Evolutionary conservation across 2,797 vertebrate genomes (phyloP), one percentile per base, ranked within the genome.

Genomic region (Darevskia nairensis): DNA sequence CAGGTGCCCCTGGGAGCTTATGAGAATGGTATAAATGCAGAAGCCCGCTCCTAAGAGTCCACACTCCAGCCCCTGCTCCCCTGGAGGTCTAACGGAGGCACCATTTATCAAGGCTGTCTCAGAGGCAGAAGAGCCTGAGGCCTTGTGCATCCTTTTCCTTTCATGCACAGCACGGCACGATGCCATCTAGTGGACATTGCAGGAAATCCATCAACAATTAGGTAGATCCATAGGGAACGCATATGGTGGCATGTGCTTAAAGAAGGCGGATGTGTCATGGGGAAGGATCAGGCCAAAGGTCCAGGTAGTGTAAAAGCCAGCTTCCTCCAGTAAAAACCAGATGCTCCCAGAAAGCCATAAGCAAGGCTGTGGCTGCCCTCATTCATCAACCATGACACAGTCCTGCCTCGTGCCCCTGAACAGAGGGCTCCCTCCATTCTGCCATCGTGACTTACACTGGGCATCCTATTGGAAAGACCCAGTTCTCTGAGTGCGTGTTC

Each of bases 101-200:
- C 59, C 44, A 46, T 76, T 39, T 39, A 77, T 35, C 4, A 6
- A 68, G 44, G 29, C 23, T 39, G 25, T 19, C 9, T 74, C 76
- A n/a, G n/a, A 74, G 50, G 39, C 39, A 64, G 50, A 59, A 84
- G 32, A 35, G 35, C 35, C 35, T 35, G 35, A 35, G 35, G 35
- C 35, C 35, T 35, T 76, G 4, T 7, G 32, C 55, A 32, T 83
- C 23, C 4, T 35, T 71, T 71, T 61, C 17, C 25, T 32, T 5
- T 1, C 41, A 19, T 35, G 68, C 55, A 50, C 3, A 25, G 55
- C 29, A 1, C 50, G 25, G 55, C 29, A 75, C 69, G n/a, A 41
- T 55, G 78, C 46, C 83, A 85, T 85, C 88, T 89, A 46, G 78
- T 81, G 83, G 83, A 2, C 17, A 39, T 41, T 9, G 25, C 3